Evolutionary conservation across 1,140 invertebrate species (phyloP), one percentile per base, ranked within the genome.

Genomic region (Heliothis subflexa): DNA sequence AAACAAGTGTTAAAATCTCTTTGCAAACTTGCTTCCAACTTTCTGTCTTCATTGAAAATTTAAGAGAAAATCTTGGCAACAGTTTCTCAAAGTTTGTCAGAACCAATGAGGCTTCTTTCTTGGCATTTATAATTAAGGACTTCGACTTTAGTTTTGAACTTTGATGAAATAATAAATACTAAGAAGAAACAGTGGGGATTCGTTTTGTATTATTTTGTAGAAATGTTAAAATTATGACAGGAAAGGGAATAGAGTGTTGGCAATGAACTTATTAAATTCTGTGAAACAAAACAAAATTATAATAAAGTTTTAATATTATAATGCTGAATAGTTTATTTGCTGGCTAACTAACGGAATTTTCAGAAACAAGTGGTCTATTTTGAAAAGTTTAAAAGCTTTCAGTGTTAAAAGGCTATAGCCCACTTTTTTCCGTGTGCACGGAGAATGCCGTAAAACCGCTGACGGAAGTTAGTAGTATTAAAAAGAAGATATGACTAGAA

Each of bases 31-130:
- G 1, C 3, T 7, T 7, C 33, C 14, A 64, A n/a, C n/a, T 64
- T 40, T 64, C 7, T 54, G 50, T 14, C 14, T 54, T 70, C 66
- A 54, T 70, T 70, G 66, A 70, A 70, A 54, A 70, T 70, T 49
- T 70, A 54, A 33, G 49, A 47, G 66, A n/a, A 70, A 64, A 64
- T 54, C 21, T 52, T 70, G 28, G 40, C 64, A 52, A 54, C 49
- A 18, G 21, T 54, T 70, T 28, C 21, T 54, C 66, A 54, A 70
- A 70, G 18, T 70, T 70, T 50, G 18, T 25, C 12, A 50, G 33
- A 49, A 2, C 2, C 5, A 62, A 62, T 16, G n/a, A n/a, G 7
- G 54, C 54, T 40, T 33, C 33, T 62, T 62, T 18, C 33, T 18
- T 9, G 45, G 3, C 61, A 21, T 33, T 21, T 18, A 64, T 64